These are phyloP conservation scores for Psittacus erithacus DNA, from an alignment of 2,113 vertebrate genomes.

Conservation along the genomic window DNA sequence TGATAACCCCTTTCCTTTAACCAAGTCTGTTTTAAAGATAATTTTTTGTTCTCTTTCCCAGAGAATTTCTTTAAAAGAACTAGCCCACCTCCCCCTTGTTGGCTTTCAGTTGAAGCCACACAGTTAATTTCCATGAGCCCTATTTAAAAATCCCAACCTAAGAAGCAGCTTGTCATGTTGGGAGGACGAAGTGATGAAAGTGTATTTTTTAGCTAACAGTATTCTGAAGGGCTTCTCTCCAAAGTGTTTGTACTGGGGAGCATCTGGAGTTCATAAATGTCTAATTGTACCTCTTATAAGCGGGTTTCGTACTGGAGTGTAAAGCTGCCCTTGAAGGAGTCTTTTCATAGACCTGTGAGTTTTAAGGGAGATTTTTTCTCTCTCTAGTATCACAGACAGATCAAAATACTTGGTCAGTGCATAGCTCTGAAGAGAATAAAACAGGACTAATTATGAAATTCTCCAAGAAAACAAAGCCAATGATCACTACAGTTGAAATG, in stretches of 20 bases:
- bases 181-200: not conserved
- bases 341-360: constrained; percentile 5
- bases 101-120: not conserved
- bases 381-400: not conserved
- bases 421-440: not conserved
- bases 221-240: constrained; percentile 15
- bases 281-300: not conserved
- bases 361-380: constrained; percentile 27
- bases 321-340: constrained; percentile 26
- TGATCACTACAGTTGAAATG: not conserved
- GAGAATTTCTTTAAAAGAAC: not conserved
- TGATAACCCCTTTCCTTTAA: not conserved
- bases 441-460: not conserved
- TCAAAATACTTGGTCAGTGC: not conserved
- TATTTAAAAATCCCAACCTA: constrained; percentile 19
- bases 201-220: not conserved
- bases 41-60: not conserved
- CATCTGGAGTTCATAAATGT: not conserved
- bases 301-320: not conserved
- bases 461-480: not conserved
- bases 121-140: constrained; percentile 14
- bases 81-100: not conserved
- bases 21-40: not conserved
- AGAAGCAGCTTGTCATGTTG: constrained; percentile 24
- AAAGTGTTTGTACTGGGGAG: not conserved